Evolutionary conservation across 2,797 vertebrate species (phyloP).

Genomic region (Phrynocephalus vlangalii): DNA sequence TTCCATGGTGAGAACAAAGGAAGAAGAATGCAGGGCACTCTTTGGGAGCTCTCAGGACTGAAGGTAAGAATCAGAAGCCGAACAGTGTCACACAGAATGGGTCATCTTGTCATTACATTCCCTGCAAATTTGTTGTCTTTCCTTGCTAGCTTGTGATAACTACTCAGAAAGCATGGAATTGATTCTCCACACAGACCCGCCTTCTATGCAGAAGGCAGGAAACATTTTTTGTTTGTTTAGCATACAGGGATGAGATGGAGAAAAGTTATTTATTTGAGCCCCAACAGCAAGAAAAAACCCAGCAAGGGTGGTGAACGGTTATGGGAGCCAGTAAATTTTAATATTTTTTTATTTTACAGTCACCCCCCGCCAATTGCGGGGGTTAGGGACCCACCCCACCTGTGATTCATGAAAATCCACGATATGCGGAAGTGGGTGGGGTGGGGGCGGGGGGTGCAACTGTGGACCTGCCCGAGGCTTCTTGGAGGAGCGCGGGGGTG

Average conservation of each 20-base stretch:
- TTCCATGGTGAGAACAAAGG: neutral
- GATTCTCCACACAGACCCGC: neutral
- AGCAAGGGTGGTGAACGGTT: neutral
- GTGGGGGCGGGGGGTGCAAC: no score
- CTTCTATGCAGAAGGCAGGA: neutral
- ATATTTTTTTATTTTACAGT: no score
- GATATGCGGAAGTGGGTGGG: no score
- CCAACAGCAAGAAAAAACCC: neutral
- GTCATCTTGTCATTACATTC: neutral
- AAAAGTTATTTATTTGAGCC: neutral
- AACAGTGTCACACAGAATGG: neutral
- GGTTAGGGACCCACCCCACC: no score
- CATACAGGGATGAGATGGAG: neutral
- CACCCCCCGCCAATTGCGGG: no score
- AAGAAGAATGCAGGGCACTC: rapidly evolving
- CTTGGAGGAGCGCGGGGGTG: no score
- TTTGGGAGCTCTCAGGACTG: neutral
- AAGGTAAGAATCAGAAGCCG: neutral
- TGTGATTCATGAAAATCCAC: no score
- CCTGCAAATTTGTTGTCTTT: neutral
- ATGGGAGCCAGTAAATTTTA: neutral
- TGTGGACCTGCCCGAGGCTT: no score
- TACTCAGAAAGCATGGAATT: neutral
- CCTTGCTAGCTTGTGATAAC: neutral
- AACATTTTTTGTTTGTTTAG: neutral